A percentile compares a stretch with the other conserved stretches of the same genome.
Evolutionary conservation across 2,888 invertebrate species (phyloP).

Genomic region (Molorchus minor): DNA sequence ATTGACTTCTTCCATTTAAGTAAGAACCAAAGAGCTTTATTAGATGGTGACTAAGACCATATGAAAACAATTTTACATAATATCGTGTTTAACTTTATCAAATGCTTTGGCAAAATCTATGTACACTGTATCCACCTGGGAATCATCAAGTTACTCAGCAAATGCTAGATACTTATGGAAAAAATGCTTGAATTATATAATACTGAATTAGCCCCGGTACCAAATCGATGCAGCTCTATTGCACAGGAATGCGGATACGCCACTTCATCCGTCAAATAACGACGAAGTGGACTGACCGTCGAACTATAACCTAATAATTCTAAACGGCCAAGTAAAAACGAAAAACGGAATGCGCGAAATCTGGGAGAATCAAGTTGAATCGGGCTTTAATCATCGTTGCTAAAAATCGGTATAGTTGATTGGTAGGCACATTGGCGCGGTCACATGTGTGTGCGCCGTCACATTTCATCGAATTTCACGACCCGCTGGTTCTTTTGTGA

Average conservation of each 20-base stretch:
- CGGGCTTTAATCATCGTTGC: conserved; percentile 46
- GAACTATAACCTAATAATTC: conserved; percentile 41
- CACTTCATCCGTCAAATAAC: conserved; percentile 36
- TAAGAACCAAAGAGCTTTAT: too few relatives aligned
- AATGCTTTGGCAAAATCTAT: too few relatives aligned
- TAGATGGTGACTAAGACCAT: too few relatives aligned
- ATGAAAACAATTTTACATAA: too few relatives aligned
- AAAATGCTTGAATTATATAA: too few relatives aligned
- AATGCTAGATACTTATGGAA: too few relatives aligned
- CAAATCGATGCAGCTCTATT: conserved; percentile 20
- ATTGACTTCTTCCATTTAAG: too few relatives aligned
- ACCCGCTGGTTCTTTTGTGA: conserved; percentile 63
- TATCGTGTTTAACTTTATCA: too few relatives aligned
- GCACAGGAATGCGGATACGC: conserved; percentile 8
- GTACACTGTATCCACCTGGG: too few relatives aligned
- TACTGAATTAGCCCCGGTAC: too few relatives aligned
- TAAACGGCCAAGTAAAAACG: conserved; percentile 26
- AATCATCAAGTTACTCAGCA: too few relatives aligned
- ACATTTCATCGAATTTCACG: conserved; percentile 67
- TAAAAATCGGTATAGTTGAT: conserved; percentile 49
- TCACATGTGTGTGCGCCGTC: conserved; percentile 60
- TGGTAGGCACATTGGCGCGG: conserved; percentile 53
- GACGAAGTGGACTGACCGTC: conserved; percentile 36
- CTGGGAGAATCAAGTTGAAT: conserved; percentile 29
- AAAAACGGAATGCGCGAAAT: conserved; percentile 28